A percentile compares a stretch with the other conserved stretches of the same genome.
phyloP scores from a whole-genome alignment of 2,113 vertebrate genomes.

The Mobula hypostoma region DNA sequence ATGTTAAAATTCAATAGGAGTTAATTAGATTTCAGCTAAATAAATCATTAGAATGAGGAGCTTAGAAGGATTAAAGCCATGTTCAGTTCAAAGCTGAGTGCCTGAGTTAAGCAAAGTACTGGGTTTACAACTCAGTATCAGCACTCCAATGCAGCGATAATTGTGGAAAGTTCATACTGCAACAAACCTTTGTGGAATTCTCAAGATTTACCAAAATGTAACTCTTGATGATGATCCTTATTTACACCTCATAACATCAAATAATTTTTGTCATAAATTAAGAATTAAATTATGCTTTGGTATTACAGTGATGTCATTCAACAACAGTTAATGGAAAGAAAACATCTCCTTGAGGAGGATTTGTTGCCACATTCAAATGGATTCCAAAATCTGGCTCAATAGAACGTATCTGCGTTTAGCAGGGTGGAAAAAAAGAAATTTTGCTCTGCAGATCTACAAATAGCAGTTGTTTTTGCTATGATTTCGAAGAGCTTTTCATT shows the following conservation, averaged over 20 bases:
- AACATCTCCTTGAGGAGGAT: neutral
- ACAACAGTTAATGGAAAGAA: neutral
- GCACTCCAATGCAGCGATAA: neutral
- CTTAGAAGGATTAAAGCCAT: constrained; percentile 84
- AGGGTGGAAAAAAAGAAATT: neutral
- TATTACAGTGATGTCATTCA: neutral
- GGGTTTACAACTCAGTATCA: neutral
- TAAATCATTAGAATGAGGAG: constrained; percentile 88
- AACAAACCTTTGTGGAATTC: neutral
- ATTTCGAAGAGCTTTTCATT: neutral
- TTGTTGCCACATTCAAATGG: neutral
- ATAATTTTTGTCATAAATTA: neutral
- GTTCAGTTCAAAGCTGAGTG: constrained; percentile 73
- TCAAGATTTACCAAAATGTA: neutral
- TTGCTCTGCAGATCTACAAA: neutral
- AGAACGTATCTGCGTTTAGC: neutral
- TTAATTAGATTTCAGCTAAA: constrained; percentile 83
- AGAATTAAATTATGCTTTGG: neutral
- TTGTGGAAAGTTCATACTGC: neutral
- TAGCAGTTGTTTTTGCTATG: neutral
- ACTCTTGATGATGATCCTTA: neutral
- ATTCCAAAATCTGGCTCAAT: neutral
- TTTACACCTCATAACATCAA: neutral
- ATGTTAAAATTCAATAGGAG: constrained; percentile 85
- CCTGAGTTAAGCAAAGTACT: constrained; percentile 65